Percentiles rank a stretch among this genome's conserved stretches.
phyloP scores from a whole-genome alignment of 2,888 invertebrate genomes.

The Pherbina coryleti region DNA sequence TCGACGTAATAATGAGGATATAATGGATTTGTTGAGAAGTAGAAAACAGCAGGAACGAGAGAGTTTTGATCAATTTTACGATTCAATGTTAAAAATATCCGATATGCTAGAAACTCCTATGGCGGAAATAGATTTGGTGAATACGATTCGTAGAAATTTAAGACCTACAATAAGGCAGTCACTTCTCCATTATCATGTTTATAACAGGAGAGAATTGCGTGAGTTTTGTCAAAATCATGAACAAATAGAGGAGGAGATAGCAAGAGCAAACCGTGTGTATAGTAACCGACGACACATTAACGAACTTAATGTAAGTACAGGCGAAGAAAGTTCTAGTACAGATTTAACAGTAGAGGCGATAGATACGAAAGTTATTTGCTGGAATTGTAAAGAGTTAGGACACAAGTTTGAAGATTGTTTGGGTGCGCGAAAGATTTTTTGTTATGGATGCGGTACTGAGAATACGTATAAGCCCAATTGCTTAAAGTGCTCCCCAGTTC shows the following conservation, averaged over 20 bases:
- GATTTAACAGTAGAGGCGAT: not conserved
- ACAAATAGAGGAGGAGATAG: not conserved
- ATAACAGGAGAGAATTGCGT: not conserved
- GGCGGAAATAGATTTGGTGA: not conserved
- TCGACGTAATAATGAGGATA: not conserved
- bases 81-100: not conserved
- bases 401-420: constrained; percentile 1
- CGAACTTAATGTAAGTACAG: not conserved
- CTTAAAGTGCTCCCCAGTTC: not conserved
- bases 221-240: constrained; percentile 4
- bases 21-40: not conserved
- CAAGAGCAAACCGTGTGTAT: not conserved
- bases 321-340: not conserved
- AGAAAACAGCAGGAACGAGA: not conserved
- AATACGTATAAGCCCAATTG: not conserved
- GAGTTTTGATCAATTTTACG: constrained; percentile 1
- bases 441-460: not conserved
- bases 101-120: not conserved
- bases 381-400: too few species aligned
- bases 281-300: not conserved
- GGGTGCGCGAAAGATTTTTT: not conserved
- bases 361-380: not conserved
- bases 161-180: not conserved
- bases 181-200: not conserved
- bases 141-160: not conserved